These are phyloP conservation scores for Brachionus paranguensis DNA, from an alignment of 1,140 invertebrate species.

Conservation along the genomic window DNA sequence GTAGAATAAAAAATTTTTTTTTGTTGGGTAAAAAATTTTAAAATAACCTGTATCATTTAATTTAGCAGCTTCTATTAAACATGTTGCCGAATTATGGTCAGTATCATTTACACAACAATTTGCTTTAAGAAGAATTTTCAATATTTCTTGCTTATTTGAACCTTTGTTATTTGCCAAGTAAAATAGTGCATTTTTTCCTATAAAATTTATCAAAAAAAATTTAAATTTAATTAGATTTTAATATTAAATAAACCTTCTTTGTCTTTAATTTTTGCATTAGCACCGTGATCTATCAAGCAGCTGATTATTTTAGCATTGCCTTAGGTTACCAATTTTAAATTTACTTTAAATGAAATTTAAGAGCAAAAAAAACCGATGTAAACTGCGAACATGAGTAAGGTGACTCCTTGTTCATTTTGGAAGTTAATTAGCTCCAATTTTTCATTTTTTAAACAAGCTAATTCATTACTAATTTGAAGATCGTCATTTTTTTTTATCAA, in stretches of 20 bases:
- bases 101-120: background rate
- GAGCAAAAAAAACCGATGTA: background rate
- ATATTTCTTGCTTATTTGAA: background rate
- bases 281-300: background rate
- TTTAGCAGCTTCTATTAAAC: slow-evolving; percentile 1
- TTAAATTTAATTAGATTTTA: background rate
- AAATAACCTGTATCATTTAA: background rate
- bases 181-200: background rate
- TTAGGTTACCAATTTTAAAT: background rate
- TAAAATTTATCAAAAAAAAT: background rate
- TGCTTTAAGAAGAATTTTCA: background rate
- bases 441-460: background rate
- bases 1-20: background rate
- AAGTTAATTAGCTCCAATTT: background rate
- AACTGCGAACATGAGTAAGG: background rate
- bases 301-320: background rate
- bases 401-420: background rate
- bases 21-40: background rate
- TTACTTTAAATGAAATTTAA: background rate
- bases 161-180: background rate
- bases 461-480: background rate
- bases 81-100: background rate
- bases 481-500: background rate
- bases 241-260: background rate
- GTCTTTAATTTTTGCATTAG: background rate